phyloP scores from a whole-genome alignment of 2,113 vertebrate species.

The Syrrhaptes paradoxus region DNA sequence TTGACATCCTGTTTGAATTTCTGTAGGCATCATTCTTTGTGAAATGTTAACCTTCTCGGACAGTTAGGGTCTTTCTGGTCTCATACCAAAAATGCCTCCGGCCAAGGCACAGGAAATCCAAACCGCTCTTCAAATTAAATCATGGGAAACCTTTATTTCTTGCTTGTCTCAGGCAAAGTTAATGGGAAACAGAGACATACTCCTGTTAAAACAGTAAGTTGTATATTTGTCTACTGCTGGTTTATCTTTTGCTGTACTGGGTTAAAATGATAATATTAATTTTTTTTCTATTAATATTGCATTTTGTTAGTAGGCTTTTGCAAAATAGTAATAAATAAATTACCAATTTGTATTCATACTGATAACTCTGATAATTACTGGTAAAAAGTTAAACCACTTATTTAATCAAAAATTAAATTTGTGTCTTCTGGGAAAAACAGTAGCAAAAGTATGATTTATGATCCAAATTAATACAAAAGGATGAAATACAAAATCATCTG shows the following conservation, averaged over 20 bases:
- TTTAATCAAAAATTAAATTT: background rate
- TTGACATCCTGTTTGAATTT: conserved; percentile 29
- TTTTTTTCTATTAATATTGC: background rate
- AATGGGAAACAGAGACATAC: conserved; percentile 73
- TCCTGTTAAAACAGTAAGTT: conserved; percentile 21
- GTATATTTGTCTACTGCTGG: background rate
- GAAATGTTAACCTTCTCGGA: conserved; percentile 30
- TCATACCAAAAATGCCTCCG: conserved; percentile 49
- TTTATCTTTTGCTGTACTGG: background rate
- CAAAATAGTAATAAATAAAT: background rate
- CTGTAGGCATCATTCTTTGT: conserved; percentile 21
- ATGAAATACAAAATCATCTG: background rate
- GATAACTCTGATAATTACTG: background rate
- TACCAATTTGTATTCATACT: background rate
- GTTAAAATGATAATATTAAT: background rate
- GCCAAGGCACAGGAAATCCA: conserved; percentile 64
- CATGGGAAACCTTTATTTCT: conserved; percentile 46
- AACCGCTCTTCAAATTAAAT: conserved; percentile 70
- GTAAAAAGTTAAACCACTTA: background rate
- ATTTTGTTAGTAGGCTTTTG: background rate
- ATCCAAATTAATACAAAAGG: background rate
- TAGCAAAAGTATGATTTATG: background rate
- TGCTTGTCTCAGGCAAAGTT: conserved; percentile 51
- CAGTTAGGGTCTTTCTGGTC: conserved; percentile 24
- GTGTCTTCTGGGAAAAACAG: background rate